phyloP scores from a whole-genome alignment of 2,113 vertebrate species.

The Ancistrus triradiatus region DNA sequence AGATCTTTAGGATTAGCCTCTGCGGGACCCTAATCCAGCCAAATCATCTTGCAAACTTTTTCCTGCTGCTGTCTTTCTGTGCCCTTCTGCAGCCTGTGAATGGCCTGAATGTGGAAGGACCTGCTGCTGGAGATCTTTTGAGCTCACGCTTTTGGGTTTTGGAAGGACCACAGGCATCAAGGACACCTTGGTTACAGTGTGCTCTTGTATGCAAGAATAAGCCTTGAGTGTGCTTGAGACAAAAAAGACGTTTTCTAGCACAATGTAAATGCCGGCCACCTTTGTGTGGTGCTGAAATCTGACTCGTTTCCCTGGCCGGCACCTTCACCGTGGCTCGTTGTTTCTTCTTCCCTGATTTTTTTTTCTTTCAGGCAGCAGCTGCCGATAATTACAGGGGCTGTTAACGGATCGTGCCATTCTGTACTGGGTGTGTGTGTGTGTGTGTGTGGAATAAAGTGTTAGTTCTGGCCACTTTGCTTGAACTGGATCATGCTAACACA shows the following conservation, averaged over 20 bases:
- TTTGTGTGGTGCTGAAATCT: constrained; percentile 58
- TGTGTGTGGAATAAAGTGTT: constrained; percentile 35
- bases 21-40: constrained; percentile 15
- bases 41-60: constrained; percentile 29
- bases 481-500: constrained; percentile 54
- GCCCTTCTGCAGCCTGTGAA: constrained; percentile 7
- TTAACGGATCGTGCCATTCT: constrained; percentile 53
- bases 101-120: background rate
- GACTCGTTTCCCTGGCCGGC: constrained; percentile 15
- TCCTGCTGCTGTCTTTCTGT: background rate
- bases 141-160: background rate
- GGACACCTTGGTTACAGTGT: background rate
- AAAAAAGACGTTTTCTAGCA: constrained; percentile 63
- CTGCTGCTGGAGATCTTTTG: background rate
- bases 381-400: constrained; percentile 68
- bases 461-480: constrained; percentile 37
- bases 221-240: constrained; percentile 55
- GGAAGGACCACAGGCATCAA: constrained; percentile 7
- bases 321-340: background rate
- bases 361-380: constrained; percentile 60
- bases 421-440: constrained; percentile 36
- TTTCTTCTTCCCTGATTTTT: constrained; percentile 48
- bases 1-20: constrained; percentile 36
- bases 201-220: constrained; percentile 36
- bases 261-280: constrained; percentile 61